Percentiles rank a stretch among this genome's conserved stretches.
Evolutionary conservation across 2,113 vertebrate genomes (phyloP).

Genomic region (Salvelinus alpinus): DNA sequence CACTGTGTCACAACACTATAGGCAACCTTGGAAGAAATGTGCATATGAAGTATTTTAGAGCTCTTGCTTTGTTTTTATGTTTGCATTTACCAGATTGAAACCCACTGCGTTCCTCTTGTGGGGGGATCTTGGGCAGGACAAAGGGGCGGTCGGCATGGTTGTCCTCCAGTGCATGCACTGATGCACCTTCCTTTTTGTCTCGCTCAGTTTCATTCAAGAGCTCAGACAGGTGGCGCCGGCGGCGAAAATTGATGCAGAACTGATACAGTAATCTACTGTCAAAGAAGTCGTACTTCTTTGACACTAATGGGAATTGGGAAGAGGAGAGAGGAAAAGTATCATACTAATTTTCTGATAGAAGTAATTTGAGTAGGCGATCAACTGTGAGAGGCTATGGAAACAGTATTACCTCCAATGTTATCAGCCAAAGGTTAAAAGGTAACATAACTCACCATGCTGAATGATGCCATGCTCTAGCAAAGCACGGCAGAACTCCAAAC

Average conservation of each 20-base stretch:
- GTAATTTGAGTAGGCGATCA: slow-evolving; percentile 19
- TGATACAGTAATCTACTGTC: slow-evolving; percentile 83
- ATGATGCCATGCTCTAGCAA: slow-evolving; percentile 84
- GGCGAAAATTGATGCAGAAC: slow-evolving; percentile 83
- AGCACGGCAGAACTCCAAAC: slow-evolving; percentile 74
- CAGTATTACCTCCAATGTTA: neutral
- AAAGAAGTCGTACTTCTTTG: slow-evolving; percentile 78
- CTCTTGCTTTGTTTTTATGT: neutral
- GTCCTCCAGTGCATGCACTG: slow-evolving; percentile 59
- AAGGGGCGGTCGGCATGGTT: slow-evolving; percentile 72
- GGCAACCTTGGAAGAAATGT: too few species aligned
- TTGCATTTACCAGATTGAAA: slow-evolving; percentile 82
- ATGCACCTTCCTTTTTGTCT: slow-evolving; percentile 28
- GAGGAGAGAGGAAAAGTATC: too few species aligned
- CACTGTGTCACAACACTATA: too few species aligned
- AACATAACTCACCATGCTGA: slow-evolving; percentile 76
- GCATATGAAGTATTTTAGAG: too few species aligned
- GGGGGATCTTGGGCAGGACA: slow-evolving; percentile 70
- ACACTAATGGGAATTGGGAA: slow-evolving; percentile 61
- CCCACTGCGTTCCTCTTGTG: slow-evolving; percentile 60
- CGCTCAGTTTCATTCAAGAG: slow-evolving; percentile 71
- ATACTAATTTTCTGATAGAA: slow-evolving; percentile 3
- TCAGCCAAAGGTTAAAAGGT: slow-evolving; percentile 27
- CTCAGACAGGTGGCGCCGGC: slow-evolving; percentile 76
- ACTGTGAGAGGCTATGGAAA: slow-evolving; percentile 9